Percentiles rank a stretch among this genome's conserved stretches.
Evolutionary conservation across 2,888 invertebrate species (phyloP).

Genomic region (Venusia cambrica): DNA sequence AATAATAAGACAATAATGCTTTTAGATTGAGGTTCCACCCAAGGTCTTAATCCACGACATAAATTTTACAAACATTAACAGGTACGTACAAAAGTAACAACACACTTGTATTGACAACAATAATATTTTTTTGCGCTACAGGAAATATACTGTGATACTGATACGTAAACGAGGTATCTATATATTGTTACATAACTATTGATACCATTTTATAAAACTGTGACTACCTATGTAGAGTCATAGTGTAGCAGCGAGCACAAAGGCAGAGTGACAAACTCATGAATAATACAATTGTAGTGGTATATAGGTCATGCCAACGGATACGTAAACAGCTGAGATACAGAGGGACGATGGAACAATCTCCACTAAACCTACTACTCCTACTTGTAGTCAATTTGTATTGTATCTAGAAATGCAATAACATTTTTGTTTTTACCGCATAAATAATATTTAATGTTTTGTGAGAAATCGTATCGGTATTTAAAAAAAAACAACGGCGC

Average conservation of each 20-base stretch:
- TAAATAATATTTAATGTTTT: background rate
- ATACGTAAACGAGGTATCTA: no score
- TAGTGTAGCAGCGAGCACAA: constrained; percentile 6
- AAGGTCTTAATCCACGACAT: no score
- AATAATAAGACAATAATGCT: no score
- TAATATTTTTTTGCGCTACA: background rate
- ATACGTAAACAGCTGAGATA: constrained; percentile 50
- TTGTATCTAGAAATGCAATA: constrained; percentile 43
- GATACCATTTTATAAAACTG: constrained; percentile 1
- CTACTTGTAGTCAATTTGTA: constrained; percentile 33
- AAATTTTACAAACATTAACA: no score
- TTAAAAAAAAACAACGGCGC: no score
- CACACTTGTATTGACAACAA: background rate
- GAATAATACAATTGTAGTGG: constrained; percentile 64
- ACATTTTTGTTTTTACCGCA: constrained; percentile 26
- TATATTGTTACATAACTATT: constrained; percentile 4
- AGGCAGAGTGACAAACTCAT: constrained; percentile 48
- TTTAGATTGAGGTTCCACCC: no score
- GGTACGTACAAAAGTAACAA: no score
- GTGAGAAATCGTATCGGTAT: no score
- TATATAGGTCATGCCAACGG: constrained; percentile 64
- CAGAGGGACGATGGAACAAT: constrained; percentile 43
- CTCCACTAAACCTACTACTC: constrained; percentile 40
- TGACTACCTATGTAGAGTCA: constrained; percentile 14
- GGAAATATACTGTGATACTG: no score